phyloP scores from a whole-genome alignment of 2,888 invertebrate species.

The Tetranychus piercei region DNA sequence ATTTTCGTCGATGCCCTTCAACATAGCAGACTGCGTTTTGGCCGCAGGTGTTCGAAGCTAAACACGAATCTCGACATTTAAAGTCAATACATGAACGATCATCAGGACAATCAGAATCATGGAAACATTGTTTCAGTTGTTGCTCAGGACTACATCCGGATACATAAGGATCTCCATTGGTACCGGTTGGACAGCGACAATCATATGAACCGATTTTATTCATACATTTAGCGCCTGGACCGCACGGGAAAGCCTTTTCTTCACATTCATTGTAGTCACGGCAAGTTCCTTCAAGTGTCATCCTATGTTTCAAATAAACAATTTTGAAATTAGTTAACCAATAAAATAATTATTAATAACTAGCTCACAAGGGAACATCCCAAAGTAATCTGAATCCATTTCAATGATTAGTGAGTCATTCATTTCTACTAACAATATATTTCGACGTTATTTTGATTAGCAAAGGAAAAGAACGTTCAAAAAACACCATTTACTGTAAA shows the following conservation, averaged over 20 bases:
- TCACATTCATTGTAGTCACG: conserved; percentile 25
- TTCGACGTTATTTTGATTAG: too few species aligned
- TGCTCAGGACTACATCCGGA: neutral
- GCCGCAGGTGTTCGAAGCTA: conserved; percentile 27
- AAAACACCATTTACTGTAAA: too few species aligned
- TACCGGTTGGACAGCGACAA: conserved; percentile 56
- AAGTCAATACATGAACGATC: conserved; percentile 28
- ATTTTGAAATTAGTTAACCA: neutral
- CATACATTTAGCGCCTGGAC: conserved; percentile 54
- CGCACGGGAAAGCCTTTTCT: conserved; percentile 39
- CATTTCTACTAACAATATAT: too few species aligned
- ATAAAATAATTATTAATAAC: too few species aligned
- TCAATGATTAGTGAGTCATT: too few species aligned
- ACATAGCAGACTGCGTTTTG: conserved; percentile 30
- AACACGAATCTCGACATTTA: neutral
- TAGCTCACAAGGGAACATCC: too few species aligned
- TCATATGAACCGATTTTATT: conserved; percentile 58
- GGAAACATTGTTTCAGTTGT: conserved; percentile 2
- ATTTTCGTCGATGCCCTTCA: conserved; percentile 28
- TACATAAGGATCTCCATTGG: conserved; percentile 48
- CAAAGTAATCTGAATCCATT: too few species aligned
- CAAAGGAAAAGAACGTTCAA: too few species aligned
- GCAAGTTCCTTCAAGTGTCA: conserved; percentile 18
- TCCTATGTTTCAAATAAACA: neutral
- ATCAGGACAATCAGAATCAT: conserved; percentile 22